phyloP scores from a whole-genome alignment of 2,113 vertebrate genomes.

The human region GRCh38 chr4:100115001-100115500 shows the following conservation, averaged over 20 bases:
- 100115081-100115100: neutral
- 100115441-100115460: neutral
- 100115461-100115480: neutral
- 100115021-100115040: neutral
- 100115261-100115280: neutral
- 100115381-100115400: neutral
- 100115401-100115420: neutral
- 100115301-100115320: neutral
- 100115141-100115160: neutral
- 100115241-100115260: neutral
- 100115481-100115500: neutral
- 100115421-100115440: neutral
- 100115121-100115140: neutral
- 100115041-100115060: neutral
- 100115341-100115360: neutral
- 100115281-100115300: neutral
- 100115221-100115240: too few relatives aligned
- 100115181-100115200: neutral
- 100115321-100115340: neutral
- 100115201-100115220: neutral
- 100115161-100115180: neutral
- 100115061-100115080: neutral
- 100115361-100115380: neutral
- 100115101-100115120: neutral
- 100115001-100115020: neutral